A percentile compares a stretch with the other conserved stretches of the same genome.
Conservation (phyloP, 2,797 vertebrate species). For the Chiloscyllium punctatum region DNA sequence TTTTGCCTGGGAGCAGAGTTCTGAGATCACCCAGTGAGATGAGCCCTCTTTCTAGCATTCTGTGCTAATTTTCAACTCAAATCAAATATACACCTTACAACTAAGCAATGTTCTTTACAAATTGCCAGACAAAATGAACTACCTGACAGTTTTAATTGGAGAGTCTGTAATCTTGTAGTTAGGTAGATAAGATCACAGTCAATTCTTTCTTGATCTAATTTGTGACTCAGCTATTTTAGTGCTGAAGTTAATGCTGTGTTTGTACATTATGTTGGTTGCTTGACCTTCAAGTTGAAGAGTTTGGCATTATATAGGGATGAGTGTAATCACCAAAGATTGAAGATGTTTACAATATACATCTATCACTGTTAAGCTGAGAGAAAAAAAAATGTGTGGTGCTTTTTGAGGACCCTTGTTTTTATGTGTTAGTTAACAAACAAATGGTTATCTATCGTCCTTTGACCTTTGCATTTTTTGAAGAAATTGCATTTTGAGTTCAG, state of each 20-base stretch:
- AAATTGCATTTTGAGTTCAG: background rate
- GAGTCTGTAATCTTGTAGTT: background rate
- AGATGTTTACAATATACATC: background rate
- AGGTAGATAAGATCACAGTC: background rate
- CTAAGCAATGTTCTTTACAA: background rate
- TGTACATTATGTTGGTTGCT: background rate
- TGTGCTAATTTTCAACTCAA: background rate
- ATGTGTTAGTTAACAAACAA: background rate
- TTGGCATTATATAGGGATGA: background rate
- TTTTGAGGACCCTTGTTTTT: background rate
- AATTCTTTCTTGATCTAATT: background rate
- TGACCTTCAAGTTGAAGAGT: background rate
- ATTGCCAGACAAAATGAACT: background rate
- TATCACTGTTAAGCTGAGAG: background rate
- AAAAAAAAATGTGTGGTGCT: background rate
- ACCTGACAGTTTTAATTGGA: background rate
- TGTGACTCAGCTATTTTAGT: background rate
- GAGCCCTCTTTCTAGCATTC: background rate
- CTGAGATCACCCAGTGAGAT: background rate
- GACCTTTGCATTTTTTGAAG: background rate
- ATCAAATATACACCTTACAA: background rate
- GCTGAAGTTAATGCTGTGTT: background rate
- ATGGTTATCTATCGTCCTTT: background rate
- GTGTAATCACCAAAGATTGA: background rate
- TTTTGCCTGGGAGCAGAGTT: background rate